Percentiles rank a stretch among this genome's conserved stretches.
phyloP scores from a whole-genome alignment of 30 jellyfish, hydroid and myxozoan species.

The Cassiopea andromeda region DNA sequence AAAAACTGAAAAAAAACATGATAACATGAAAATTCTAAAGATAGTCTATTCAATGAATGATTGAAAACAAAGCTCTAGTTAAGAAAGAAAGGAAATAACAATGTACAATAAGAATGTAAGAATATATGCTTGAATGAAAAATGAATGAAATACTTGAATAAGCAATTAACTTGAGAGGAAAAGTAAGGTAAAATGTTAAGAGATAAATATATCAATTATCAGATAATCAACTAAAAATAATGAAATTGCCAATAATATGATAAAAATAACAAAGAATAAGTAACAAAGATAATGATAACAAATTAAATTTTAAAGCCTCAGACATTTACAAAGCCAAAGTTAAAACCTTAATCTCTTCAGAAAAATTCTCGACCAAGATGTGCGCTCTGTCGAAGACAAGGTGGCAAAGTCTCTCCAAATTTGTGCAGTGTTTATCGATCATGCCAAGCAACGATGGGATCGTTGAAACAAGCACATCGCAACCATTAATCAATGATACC shows the following conservation, averaged over 20 bases:
- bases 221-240: background rate
- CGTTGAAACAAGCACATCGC: conserved; percentile 87
- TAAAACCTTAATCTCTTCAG: conserved; percentile 68
- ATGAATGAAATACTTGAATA: background rate
- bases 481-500: conserved; percentile 84
- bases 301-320: background rate
- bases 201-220: background rate
- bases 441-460: conserved; percentile 55
- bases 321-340: background rate
- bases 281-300: background rate
- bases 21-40: too few species aligned
- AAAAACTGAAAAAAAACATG: too few species aligned
- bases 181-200: background rate
- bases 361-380: conserved; percentile 71
- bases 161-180: background rate
- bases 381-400: conserved; percentile 83
- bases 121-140: background rate
- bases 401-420: conserved; percentile 77
- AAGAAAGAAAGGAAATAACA: too few species aligned
- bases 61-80: too few species aligned
- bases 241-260: background rate
- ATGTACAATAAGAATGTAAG: too few species aligned
- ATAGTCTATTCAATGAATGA: too few species aligned
- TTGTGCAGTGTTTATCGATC: conserved; percentile 77
- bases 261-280: background rate